Percentiles rank a stretch among this genome's conserved stretches.
Conservation (phyloP, 92 coral and sea anemone genomes). For the Siderastrea radians region DNA sequence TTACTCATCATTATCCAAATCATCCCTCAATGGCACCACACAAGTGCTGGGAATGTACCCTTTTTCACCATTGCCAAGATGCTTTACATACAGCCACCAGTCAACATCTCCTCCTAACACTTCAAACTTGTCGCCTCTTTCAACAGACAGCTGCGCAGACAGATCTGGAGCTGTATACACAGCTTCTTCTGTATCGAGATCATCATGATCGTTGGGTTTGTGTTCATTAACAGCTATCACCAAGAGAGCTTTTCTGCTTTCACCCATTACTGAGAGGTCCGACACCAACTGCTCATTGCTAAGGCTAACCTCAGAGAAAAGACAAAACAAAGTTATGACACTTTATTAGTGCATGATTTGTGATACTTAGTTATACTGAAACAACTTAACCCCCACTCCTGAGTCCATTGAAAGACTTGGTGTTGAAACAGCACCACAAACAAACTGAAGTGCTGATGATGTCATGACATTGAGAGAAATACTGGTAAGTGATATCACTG, state of each 20-base stretch:
- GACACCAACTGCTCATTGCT: background rate
- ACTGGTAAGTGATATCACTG: too few relatives aligned
- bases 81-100: slow-evolving; percentile 95
- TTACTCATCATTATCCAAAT: slow-evolving; percentile 80
- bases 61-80: slow-evolving; percentile 40
- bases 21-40: slow-evolving; percentile 80
- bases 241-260: slow-evolving; percentile 44
- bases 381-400: too few relatives aligned
- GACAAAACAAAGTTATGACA: background rate
- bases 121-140: slow-evolving; percentile 77
- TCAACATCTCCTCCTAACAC: slow-evolving; percentile 75
- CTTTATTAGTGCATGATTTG: too few relatives aligned
- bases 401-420: too few relatives aligned
- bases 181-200: slow-evolving; percentile 53
- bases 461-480: too few relatives aligned
- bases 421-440: too few relatives aligned
- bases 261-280: slow-evolving; percentile 23
- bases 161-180: slow-evolving; percentile 80
- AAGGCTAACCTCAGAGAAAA: background rate
- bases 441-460: too few relatives aligned
- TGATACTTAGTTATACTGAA: too few relatives aligned
- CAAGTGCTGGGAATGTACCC: slow-evolving; percentile 92
- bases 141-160: slow-evolving; percentile 77
- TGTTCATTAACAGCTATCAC: slow-evolving; percentile 81
- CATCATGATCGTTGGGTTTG: slow-evolving; percentile 77